Evolutionary conservation across 2,113 vertebrate species (phyloP).

Genomic region (pig (Sus scrofa)): DNA sequence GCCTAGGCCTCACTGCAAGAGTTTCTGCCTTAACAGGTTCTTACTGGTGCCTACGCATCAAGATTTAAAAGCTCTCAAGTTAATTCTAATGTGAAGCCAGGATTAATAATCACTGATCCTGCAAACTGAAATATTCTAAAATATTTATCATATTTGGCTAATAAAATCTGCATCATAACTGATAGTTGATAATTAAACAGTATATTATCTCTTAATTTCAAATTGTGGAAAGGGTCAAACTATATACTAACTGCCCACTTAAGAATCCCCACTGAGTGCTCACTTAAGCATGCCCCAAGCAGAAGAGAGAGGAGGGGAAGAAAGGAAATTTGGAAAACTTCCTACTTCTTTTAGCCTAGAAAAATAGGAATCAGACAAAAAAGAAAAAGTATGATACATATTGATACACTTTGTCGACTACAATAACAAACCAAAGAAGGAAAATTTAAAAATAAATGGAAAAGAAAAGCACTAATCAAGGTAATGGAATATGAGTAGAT

Average conservation of each 20-base stretch:
- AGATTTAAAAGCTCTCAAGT: not conserved
- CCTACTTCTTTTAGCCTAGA: not conserved
- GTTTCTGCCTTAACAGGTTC: not conserved
- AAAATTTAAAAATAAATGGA: slow-evolving; percentile 28
- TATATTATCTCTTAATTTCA: not conserved
- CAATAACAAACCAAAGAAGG: slow-evolving; percentile 19
- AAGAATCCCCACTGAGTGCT: not conserved
- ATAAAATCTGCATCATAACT: not conserved
- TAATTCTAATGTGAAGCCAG: not conserved
- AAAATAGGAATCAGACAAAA: not conserved
- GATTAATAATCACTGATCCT: not conserved
- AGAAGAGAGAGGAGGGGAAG: not conserved
- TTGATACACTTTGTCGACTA: not conserved
- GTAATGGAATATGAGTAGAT: slow-evolving; percentile 43
- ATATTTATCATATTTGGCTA: not conserved
- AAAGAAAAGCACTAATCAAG: slow-evolving; percentile 33
- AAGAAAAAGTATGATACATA: not conserved
- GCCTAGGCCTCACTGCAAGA: not conserved
- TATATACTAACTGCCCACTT: not conserved
- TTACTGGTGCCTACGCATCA: not conserved
- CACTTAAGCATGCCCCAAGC: not conserved
- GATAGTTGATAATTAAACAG: not conserved
- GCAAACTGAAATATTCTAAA: slow-evolving; percentile 35
- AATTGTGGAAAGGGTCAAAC: not conserved
- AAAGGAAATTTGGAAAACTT: not conserved